These are phyloP conservation scores for Notarius lentiginosus DNA, from an alignment of 2,113 vertebrate genomes.

Conservation along the genomic window DNA sequence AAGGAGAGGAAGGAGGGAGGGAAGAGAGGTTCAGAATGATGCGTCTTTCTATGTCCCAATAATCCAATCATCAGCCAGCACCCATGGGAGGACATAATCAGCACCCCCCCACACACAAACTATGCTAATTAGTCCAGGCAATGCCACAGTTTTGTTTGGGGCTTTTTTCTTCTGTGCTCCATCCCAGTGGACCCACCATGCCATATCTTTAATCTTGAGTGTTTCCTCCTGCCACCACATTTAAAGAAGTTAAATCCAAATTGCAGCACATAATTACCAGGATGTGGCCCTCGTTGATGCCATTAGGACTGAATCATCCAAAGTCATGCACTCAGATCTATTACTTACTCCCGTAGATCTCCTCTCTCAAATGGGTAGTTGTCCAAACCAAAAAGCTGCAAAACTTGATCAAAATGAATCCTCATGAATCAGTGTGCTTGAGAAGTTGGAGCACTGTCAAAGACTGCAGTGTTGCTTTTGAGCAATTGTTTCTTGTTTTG, in stretches of 20 bases:
- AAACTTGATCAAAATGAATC: neutral
- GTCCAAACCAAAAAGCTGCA: neutral
- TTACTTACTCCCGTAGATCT: neutral
- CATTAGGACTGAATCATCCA: constrained; percentile 42
- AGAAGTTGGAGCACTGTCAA: constrained; percentile 22
- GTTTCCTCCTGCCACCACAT: constrained; percentile 55
- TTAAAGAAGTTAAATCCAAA: constrained; percentile 60
- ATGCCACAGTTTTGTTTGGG: constrained; percentile 49
- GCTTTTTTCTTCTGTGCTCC: constrained; percentile 41
- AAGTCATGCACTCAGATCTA: constrained; percentile 29
- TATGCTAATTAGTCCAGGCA: constrained; percentile 57
- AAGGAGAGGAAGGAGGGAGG: constrained; percentile 58
- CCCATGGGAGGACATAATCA: constrained; percentile 50
- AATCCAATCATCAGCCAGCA: constrained; percentile 55
- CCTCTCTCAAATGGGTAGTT: constrained; percentile 15
- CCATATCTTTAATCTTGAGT: constrained; percentile 59
- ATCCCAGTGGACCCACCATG: constrained; percentile 53
- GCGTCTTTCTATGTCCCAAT: constrained; percentile 59
- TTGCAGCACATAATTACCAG: constrained; percentile 56
- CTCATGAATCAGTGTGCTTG: constrained; percentile 19
- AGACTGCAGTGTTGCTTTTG: constrained; percentile 40
- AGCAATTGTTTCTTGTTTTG: constrained; percentile 49
- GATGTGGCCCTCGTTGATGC: constrained; percentile 51
- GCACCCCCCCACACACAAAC: constrained; percentile 36
- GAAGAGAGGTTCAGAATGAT: constrained; percentile 71